phyloP scores from a whole-genome alignment of 1,140 invertebrate species.

The Harpegnathos saltator region DNA sequence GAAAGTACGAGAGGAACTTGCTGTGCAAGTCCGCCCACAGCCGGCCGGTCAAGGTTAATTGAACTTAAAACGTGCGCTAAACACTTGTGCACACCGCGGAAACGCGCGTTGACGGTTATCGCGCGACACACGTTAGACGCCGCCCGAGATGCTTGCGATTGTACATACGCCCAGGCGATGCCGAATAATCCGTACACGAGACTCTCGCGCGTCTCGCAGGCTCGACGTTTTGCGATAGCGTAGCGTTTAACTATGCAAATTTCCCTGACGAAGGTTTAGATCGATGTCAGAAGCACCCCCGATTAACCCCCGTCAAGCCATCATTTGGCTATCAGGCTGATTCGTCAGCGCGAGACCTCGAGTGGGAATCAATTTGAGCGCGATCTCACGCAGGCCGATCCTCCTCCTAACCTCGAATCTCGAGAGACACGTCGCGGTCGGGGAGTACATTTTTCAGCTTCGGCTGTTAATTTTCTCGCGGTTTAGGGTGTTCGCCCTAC shows the following conservation, averaged over 20 bases:
- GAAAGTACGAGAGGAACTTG: conserved; percentile 14
- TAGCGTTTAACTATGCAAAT: conserved; percentile 5
- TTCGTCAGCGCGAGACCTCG: too few species aligned
- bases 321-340: not conserved
- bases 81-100: not conserved
- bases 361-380: too few species aligned
- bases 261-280: not conserved
- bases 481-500: not conserved
- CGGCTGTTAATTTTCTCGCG: not conserved
- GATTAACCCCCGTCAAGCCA: not conserved
- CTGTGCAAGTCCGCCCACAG: not conserved
- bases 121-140: not conserved
- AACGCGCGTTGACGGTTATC: conserved; percentile 19
- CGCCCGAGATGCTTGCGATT: not conserved
- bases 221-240: not conserved
- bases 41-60: conserved; percentile 46
- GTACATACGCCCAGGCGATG: too few species aligned
- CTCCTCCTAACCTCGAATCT: not conserved
- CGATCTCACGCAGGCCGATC: too few species aligned
- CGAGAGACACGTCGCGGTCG: not conserved
- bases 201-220: not conserved
- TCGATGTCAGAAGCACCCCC: not conserved
- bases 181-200: not conserved
- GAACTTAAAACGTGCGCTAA: conserved; percentile 37
- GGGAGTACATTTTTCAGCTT: not conserved